Evolutionary conservation across 2,888 invertebrate species (phyloP), one percentile per base, ranked within the genome.

Genomic region (Lysandra coridon): DNA sequence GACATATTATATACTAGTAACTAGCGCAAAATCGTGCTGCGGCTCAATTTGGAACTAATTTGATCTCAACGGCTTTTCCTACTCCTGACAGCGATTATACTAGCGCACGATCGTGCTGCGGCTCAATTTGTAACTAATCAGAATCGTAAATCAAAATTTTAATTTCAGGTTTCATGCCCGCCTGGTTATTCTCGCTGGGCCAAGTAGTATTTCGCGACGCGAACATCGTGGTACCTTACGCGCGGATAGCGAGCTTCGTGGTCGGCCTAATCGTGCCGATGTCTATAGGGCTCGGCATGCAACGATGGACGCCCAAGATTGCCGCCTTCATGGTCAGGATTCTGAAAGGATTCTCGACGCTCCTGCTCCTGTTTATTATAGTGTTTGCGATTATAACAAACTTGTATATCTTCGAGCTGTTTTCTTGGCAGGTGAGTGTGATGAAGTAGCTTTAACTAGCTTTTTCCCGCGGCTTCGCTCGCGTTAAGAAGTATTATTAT

Each of bases 111-210:
- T 23, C 23, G 23, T 23, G 23, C 23, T 23, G 23, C 23, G 23
- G 23, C 23, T 23, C 23, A 23, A 23, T 23, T 23, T 23, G 23
- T 23, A 23, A 23, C 23, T 23, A 23, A 23, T 23, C 23, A 23
- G 0, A 23, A 23, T 23, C 23, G 23, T 23, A 23, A 23, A 23
- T 23, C 23, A 23, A 23, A 23, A 23, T 23, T 23, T 5, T 40
- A 5, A 40, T 91, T 92, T 1, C 92, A 97, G 97, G 92, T 73
- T 97, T 98, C 94, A 98, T 99, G 96, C 99, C 99, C 0, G 87
- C 98, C 1, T 99, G 99, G 99, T 93, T 98, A 6, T 98, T 98
- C 88, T 98, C 98, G 0, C 94, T 99, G 73, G 99, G 99, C 0
- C 95, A 95, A 84, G 88, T 95, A 73, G 97, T 98, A 80, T 98